Percentiles rank a stretch among this genome's conserved stretches.
phyloP scores from a whole-genome alignment of 2,797 vertebrate species.

The Buceros bicornis region DNA sequence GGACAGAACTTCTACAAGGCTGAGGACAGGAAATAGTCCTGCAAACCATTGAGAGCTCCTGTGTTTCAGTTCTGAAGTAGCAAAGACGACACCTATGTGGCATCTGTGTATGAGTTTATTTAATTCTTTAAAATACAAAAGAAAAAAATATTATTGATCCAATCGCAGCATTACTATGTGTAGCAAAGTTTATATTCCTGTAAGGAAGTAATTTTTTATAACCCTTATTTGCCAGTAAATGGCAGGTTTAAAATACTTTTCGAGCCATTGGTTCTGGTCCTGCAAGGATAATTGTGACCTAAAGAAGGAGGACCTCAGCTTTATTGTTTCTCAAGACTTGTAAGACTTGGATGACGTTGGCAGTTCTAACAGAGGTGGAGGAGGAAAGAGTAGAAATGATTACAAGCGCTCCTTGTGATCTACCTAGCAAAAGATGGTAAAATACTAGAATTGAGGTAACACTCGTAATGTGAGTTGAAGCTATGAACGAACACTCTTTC shows the following conservation, averaged over 20 bases:
- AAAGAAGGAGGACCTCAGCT: neutral
- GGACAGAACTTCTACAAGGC: neutral
- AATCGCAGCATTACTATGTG: neutral
- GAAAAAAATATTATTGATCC: neutral
- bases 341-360: neutral
- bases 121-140: neutral
- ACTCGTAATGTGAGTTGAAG: neutral
- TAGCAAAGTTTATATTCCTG: neutral
- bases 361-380: neutral
- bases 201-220: neutral
- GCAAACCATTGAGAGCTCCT: neutral
- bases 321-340: neutral
- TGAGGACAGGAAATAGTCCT: neutral
- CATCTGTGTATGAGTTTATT: conserved; percentile 22
- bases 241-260: neutral
- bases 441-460: neutral
- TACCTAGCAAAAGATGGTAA: neutral
- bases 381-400: neutral
- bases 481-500: neutral
- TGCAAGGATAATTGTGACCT: neutral
- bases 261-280: neutral
- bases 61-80: neutral
- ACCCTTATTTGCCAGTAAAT: neutral
- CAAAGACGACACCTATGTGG: conserved; percentile 40
- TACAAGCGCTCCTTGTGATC: neutral